A percentile compares a stretch with the other conserved stretches of the same genome.
These are phyloP conservation scores for Pseudotriccus pelzelni DNA, from an alignment of 2,797 vertebrate genomes.

Conservation along the genomic window DNA sequence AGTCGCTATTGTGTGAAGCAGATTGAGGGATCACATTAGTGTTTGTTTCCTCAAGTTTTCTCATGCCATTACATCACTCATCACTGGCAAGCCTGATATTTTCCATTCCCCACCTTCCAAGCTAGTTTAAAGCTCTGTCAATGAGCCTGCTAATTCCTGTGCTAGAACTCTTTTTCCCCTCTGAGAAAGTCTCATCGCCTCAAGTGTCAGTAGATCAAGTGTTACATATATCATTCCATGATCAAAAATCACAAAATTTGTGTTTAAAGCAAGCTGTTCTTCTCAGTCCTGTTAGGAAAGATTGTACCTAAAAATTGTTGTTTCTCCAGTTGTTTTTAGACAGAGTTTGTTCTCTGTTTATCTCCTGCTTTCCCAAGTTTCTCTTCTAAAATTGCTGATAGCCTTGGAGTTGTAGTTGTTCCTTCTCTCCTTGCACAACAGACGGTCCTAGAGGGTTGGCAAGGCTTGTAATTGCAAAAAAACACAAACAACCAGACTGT, in stretches of 20 bases:
- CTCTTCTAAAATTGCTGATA: background rate
- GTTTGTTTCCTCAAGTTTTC: background rate
- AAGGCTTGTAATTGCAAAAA: background rate
- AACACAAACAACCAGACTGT: accelerated
- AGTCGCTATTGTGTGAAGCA: background rate
- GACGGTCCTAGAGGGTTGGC: background rate
- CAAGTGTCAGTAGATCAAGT: background rate
- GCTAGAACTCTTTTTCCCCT: background rate
- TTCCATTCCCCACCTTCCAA: background rate
- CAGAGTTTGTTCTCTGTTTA: background rate
- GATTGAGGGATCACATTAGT: background rate
- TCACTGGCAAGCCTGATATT: background rate
- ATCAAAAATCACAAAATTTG: background rate
- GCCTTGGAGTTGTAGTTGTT: background rate
- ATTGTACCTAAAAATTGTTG: background rate
- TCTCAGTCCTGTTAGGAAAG: background rate
- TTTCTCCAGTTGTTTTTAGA: background rate
- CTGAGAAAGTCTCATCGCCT: background rate
- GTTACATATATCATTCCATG: background rate
- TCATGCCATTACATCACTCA: too few relatives aligned
- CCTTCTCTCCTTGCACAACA: background rate
- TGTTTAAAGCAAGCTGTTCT: background rate
- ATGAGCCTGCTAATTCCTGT: background rate
- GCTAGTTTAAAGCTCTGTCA: background rate
- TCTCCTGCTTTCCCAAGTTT: background rate